Base-by-base conservation (phyloP, 2,797 vertebrate species). In the Gymnoscopelus braueri region DNA sequence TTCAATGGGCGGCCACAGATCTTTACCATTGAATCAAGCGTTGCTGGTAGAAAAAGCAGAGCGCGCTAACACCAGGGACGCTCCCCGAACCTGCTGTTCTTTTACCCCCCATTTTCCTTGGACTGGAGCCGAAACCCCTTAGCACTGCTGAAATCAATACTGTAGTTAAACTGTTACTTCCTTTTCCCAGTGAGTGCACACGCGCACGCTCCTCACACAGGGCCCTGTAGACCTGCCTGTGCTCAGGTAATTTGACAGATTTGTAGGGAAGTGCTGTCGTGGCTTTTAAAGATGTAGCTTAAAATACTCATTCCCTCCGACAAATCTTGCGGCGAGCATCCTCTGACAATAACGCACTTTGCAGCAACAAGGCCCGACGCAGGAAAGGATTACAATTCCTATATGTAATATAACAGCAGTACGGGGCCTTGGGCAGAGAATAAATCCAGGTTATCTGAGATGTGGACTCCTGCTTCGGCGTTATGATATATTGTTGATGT, bases 131-230 rank as follows among this genome's bases (percentile, higher is more conserved):
- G 86, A 88, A 92, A 86, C 85, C 83, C 85, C 85, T 86, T 77
- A 90, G 82, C 90, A 80, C 85, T 84, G 69, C 53, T 80, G 69
- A 85, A 89, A 93, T 93, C 92, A 84, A 94, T 93, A 93, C 64
- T 62, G 81, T 81, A 91, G 92, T 93, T 93, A 92, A 93, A 93
- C 87, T 88, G 85, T 85, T 92, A 91, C 84, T 89, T 89, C 84
- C 82, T 79, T 75, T 53, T 87, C 75, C 70, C 70, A 81, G 75
- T 67, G 62, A 78, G 81, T 67, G 63, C 75, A 73, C 85, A 80
- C 62, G 69, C 53, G 44, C 71, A 59, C 49, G 47, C 77, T 49
- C 9, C 62, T 72, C 70, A 69, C 82, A 84, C 75, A 75, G 84
- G 82, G 72, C 85, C 88, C 79, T 60, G 65, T 59, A 83, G 90